Percentiles rank a stretch among this genome's conserved stretches.
Conservation (phyloP, 2,797 vertebrate species). For the Aldrovandia affinis region DNA sequence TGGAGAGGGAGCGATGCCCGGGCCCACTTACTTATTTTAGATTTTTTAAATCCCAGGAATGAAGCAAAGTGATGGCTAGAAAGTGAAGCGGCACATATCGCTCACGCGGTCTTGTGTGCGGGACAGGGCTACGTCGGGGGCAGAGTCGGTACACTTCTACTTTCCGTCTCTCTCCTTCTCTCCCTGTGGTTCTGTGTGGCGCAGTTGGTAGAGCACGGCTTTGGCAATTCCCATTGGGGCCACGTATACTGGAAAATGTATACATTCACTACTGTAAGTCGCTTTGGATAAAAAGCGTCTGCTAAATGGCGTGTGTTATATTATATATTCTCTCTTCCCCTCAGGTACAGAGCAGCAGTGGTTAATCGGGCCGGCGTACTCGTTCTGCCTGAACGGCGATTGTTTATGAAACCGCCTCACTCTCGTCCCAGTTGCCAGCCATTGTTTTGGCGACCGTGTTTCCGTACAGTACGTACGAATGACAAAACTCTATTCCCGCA, state of each 20-base stretch:
- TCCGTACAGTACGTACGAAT: not conserved
- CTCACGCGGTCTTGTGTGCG: not conserved
- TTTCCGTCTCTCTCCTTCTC: not conserved
- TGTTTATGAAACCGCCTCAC: not conserved
- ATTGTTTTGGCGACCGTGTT: not conserved
- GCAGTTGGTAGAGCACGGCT: too few relatives aligned
- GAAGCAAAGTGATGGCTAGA: constrained; percentile 6
- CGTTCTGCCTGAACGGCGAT: not conserved
- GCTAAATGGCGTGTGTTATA: too few relatives aligned
- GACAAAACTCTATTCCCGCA: not conserved
- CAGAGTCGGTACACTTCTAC: not conserved
- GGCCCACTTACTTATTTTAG: constrained; percentile 39
- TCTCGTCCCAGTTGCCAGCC: not conserved
- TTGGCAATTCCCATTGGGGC: too few relatives aligned
- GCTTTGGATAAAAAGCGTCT: too few relatives aligned
- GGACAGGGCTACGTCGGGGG: not conserved
- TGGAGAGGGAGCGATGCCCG: constrained; percentile 30
- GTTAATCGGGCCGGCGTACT: not conserved
- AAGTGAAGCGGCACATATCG: not conserved
- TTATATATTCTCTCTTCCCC: too few relatives aligned
- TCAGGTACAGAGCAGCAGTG: not conserved
- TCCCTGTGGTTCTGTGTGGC: too few relatives aligned
- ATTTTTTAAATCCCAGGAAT: constrained; percentile 4
- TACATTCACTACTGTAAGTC: too few relatives aligned
- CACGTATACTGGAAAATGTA: too few relatives aligned